Evolutionary conservation across 2,888 invertebrate genomes (phyloP), one percentile per base, ranked within the genome.

Genomic region (Dicyrtomina minuta): DNA sequence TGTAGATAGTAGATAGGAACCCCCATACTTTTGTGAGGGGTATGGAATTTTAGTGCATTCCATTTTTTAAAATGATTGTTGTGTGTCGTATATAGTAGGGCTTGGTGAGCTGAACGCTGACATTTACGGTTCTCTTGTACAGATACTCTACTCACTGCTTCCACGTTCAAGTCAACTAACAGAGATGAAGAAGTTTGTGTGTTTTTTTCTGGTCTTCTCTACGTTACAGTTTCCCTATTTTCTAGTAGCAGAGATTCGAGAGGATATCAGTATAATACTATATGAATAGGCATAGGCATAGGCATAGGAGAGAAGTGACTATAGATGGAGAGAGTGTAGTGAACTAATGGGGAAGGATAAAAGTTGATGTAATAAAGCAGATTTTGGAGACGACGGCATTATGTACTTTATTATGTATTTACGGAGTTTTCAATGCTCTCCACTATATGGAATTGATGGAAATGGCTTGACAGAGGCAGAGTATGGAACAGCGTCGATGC

Each of bases 401-500:
- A 55, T 55, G 55, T 46, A 46, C 20, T 46, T 46, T 46, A 46
- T 46, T 46, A 46, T 15, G 46, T 15, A 46, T 17, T 15, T 46
- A 46, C 20, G 20, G n/a, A 58, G 41, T 58, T 58, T 17, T 17
- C 39, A n/a, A 43, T 1, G 49, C 15, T 13, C 15, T 44, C n/a
- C 26, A 24, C 22, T 49, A 33, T 49, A 33, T 46, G 44, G 62
- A 27, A 62, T 62, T 62, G 62, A 62, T 62, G 62, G 62, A 62
- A 49, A 62, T 62, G 62, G 39, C 26, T 59, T 59, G 59, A 62
- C 26, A 62, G 64, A 64, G 22, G 64, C 13, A 41, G 55, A 58
- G 66, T 44, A 56, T 64, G 75, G 73, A 73, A 75, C 72, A 74
- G 77, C 76, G 76, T 75, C 76, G 75, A 77, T 77, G 77, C 75